Evolutionary conservation across 1,140 invertebrate genomes (phyloP).

Genomic region (Tetramorium parvispinum): DNA sequence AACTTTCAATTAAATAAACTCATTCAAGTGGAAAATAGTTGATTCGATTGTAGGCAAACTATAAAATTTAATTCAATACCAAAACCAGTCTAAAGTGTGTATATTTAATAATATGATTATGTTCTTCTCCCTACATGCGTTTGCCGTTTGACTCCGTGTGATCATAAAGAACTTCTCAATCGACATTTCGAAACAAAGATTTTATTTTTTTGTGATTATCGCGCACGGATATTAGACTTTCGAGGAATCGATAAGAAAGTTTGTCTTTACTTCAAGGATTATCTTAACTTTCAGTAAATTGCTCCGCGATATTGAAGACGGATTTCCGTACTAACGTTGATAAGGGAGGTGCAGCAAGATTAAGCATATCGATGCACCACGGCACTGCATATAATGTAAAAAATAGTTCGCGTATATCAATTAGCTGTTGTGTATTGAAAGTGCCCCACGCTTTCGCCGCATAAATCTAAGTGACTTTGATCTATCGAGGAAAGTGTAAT

Average conservation of each 20-base stretch:
- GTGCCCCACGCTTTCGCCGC: not conserved
- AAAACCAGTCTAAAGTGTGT: not conserved
- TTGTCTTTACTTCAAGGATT: not conserved
- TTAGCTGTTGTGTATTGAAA: conserved; percentile 5
- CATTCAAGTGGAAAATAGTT: not conserved
- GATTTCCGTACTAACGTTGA: not conserved
- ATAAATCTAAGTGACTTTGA: conserved; percentile 37
- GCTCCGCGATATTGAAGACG: not conserved
- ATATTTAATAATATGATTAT: not conserved
- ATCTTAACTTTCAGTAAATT: conserved; percentile 1
- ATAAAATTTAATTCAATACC: not conserved
- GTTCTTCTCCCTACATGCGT: not conserved
- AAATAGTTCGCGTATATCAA: not conserved
- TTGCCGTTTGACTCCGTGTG: not conserved
- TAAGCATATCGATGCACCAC: not conserved
- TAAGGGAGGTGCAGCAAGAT: not conserved
- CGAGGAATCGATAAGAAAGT: conserved; percentile 25
- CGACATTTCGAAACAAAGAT: not conserved
- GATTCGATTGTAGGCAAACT: not conserved
- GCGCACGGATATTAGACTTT: not conserved
- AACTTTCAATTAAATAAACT: not conserved
- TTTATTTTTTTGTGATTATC: not conserved
- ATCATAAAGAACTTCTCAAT: not conserved
- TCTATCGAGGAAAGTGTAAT: conserved; percentile 47
- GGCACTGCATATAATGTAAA: not conserved